Base-by-base conservation (phyloP, 2,888 invertebrate genomes). In the Lasioglossum vierecki region DNA sequence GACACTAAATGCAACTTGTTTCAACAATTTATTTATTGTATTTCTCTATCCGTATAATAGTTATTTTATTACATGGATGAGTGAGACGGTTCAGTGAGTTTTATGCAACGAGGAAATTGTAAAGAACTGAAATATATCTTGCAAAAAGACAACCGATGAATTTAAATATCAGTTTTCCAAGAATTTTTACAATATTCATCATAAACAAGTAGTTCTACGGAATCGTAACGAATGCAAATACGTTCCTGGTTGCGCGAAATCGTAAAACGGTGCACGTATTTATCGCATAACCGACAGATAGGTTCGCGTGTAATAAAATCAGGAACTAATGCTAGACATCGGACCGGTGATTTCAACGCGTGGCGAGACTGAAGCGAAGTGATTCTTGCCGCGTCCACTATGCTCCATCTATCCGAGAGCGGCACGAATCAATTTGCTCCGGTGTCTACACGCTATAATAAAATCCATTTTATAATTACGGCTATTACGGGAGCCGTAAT, bases 281-380 rank as follows among this genome's bases (percentile, higher is more conserved):
- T 57, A 57, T 57, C 11, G 8, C n/a, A 11, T 11, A 4, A n/a
- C 11, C 26, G 26, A 60, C 11, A 26, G 60, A 13, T 15, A 66
- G 35, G 30, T 6, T 66, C 15, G 15, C 30, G 30, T 30, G 35
- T 2, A 30, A 35, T 35, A 68, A 9, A 39, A n/a, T 39, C 22
- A 35, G 35, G 68, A 18, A 22, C 39, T 41, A 41, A 68, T 11
- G 68, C 39, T 9, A 22, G 68, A 11, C 39, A 22, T 60, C 22
- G n/a, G 18, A 9, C 22, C 39, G 68, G 68, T 39, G 68, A 68
- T 68, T 68, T 68, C 68, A 68, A 68, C 68, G 68, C 68, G 39
- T 68, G 68, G 68, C 35, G 11, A 39, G 6, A 18, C 8, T 4
- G 9, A 18, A 22, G 66, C 18, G 26, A 39, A 22, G 18, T 35